Percentiles rank a stretch among this genome's conserved stretches.
These are phyloP conservation scores for Drusus annulatus DNA, from an alignment of 1,140 invertebrate species.

Conservation along the genomic window DNA sequence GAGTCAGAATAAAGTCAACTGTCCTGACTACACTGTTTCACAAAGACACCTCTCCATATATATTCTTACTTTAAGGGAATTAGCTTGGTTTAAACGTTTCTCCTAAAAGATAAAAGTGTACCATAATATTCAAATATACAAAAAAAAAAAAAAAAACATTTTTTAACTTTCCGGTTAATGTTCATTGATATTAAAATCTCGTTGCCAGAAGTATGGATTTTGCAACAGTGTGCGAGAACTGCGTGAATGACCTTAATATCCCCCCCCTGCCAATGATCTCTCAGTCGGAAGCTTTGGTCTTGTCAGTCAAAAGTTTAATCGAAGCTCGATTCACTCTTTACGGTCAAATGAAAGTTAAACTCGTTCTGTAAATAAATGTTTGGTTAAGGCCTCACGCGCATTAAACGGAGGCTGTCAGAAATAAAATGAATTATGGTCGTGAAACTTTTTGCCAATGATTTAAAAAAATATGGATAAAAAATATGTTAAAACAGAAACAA, in stretches of 20 bases:
- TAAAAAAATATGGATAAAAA: background rate
- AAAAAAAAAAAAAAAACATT: too few relatives aligned
- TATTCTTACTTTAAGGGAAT: too few relatives aligned
- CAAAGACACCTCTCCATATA: too few relatives aligned
- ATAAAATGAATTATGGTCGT: background rate
- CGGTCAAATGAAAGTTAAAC: constrained; percentile 20
- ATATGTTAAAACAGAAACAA: too few relatives aligned
- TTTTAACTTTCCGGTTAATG: too few relatives aligned
- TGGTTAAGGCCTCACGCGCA: background rate
- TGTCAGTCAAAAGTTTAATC: constrained; percentile 44
- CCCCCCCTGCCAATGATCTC: background rate
- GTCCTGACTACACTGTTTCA: too few relatives aligned
- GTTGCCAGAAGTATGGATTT: too few relatives aligned
- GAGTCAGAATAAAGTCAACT: too few relatives aligned
- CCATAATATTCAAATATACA: too few relatives aligned
- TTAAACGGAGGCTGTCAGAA: background rate
- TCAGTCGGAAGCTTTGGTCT: constrained; percentile 43
- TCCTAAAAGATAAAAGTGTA: too few relatives aligned
- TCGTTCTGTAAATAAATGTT: constrained; percentile 24
- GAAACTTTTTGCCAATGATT: background rate
- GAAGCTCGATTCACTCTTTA: constrained; percentile 21
- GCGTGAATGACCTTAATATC: background rate
- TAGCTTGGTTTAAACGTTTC: too few relatives aligned
- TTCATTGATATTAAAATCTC: too few relatives aligned
- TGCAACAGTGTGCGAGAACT: background rate